Evolutionary conservation across 2,888 invertebrate species (phyloP), one percentile per base, ranked within the genome.

Genomic region (Macrophya annulata): DNA sequence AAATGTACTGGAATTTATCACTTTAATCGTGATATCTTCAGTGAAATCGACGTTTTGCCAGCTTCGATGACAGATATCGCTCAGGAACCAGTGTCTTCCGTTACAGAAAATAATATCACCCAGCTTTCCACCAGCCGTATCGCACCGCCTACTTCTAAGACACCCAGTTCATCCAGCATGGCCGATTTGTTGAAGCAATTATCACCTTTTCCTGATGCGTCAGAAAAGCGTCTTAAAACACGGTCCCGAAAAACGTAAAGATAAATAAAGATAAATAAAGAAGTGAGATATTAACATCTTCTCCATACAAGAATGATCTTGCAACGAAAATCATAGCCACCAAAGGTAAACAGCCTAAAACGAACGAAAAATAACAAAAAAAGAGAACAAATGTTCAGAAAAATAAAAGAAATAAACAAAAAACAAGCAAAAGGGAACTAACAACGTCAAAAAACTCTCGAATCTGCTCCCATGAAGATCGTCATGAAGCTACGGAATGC

Each of bases 201-300:
- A 43, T 45, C 45, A 31, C 71, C 71, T 31, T 10, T 74, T 45
- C 43, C 74, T 43, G 74, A 74, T 74, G 74, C 6, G 21, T 43
- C 74, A 21, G 21, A 37, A 74, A 74, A 74, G 45, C 74, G 40
- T n/a, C 45, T 43, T 40, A 45, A 45, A 4, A 43, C n/a, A 45
- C 74, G 74, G n/a, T 74, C 74, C 40, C 43, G 74, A 74, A 74
- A 17, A 74, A n/a, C 74, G 45, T 45, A 74, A 74, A n/a, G n/a
- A n/a, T n/a, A n/a, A n/a, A n/a, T n/a, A n/a, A n/a, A n/a, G n/a
- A n/a, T n/a, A n/a, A n/a, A n/a, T n/a, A n/a, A n/a, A 74, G 21
- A 74, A 74, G 74, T 45, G 37, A 74, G 74, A 74, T 74, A 40
- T 21, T 74, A 40, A 74, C 74, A 40, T 74, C 74, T 40, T 74